phyloP scores from a whole-genome alignment of 2,113 vertebrate genomes.

The Chrysemys picta region DNA sequence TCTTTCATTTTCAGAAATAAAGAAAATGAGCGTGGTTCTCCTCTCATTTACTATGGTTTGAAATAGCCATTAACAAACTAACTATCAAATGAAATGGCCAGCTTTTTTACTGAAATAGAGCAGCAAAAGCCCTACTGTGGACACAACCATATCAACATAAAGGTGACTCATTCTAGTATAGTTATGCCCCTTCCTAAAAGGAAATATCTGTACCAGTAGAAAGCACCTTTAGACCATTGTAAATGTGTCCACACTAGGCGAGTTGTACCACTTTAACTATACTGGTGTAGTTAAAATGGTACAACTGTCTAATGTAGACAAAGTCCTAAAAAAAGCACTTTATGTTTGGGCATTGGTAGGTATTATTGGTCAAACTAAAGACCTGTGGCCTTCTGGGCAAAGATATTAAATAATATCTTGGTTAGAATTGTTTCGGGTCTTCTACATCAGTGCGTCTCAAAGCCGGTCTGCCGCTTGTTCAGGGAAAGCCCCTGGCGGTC shows the following conservation, averaged over 20 bases:
- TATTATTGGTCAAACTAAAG: neutral
- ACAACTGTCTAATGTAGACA: neutral
- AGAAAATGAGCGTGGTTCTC: neutral
- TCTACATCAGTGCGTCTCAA: too few relatives aligned
- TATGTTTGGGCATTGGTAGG: neutral
- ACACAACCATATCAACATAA: neutral
- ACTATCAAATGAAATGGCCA: neutral
- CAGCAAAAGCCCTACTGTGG: neutral
- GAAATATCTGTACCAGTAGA: accelerated
- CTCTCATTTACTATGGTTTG: neutral
- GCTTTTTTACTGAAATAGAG: neutral
- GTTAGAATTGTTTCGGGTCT: accelerated
- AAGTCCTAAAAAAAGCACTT: neutral
- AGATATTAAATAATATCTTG: neutral
- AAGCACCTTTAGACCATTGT: neutral
- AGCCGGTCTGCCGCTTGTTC: too few relatives aligned
- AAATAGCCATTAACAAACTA: neutral
- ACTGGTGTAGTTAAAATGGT: neutral
- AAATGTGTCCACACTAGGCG: neutral
- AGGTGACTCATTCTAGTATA: neutral
- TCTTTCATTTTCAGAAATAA: neutral
- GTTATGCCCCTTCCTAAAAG: accelerated
- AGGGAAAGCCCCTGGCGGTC: too few relatives aligned
- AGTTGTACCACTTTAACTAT: neutral
- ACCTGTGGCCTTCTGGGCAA: neutral